Conservation (phyloP, 2,113 vertebrate species). For the Ptychochromis oligacanthus region DNA sequence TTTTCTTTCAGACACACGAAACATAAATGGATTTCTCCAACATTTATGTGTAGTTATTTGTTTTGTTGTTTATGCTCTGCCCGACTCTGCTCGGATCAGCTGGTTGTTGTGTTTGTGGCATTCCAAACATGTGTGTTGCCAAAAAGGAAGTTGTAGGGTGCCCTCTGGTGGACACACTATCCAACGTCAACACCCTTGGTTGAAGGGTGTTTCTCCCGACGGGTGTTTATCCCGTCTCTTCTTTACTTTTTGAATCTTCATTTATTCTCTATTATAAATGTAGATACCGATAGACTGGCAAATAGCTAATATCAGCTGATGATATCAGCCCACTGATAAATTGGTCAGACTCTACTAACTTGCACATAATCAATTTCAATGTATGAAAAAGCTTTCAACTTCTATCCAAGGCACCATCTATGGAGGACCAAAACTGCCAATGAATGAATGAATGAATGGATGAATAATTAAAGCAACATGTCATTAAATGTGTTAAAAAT, state of each 20-base stretch:
- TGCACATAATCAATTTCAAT: background rate
- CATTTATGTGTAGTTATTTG: background rate
- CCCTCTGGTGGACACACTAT: background rate
- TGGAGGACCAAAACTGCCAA: background rate
- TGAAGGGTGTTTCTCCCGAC: background rate
- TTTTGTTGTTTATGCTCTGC: background rate
- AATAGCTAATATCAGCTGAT: background rate
- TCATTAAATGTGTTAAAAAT: background rate
- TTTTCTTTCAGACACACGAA: background rate
- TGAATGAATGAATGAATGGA: background rate
- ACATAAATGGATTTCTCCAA: background rate
- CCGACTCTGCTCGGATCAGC: background rate
- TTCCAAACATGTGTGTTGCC: background rate
- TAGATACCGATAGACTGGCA: background rate
- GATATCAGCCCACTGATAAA: background rate
- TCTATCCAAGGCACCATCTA: rapidly evolving
- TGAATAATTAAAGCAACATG: background rate
- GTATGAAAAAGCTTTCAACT: background rate
- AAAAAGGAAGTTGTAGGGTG: background rate
- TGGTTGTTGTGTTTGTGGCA: too few species aligned
- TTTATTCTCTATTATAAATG: background rate
- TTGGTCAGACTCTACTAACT: background rate
- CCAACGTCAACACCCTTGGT: background rate
- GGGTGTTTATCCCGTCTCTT: background rate
- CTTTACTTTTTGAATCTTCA: background rate